Base-by-base conservation (phyloP, 2,888 invertebrate genomes). In the Dastarcus helophoroides region DNA sequence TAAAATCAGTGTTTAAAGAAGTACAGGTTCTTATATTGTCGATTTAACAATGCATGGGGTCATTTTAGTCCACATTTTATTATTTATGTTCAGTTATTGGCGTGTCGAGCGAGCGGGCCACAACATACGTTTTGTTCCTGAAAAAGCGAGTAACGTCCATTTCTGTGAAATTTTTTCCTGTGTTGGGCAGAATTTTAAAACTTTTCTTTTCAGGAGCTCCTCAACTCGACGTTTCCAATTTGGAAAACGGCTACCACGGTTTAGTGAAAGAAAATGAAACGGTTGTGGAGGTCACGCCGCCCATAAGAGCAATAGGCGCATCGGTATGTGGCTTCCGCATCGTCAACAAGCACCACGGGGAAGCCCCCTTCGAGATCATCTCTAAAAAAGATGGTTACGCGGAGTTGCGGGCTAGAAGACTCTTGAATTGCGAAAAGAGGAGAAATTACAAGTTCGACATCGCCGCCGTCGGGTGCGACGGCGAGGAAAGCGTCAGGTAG, bases 391-490 rank as follows among this genome's bases (percentile, higher is more conserved):
- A 80, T 53, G 83, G 82, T 44, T 79, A 81, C 64, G 84, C 89
- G 39, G 86, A 88, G 45, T 67, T 91, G 45, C 72, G 80, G 51
- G 86, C 90, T 41, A 76, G 80, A 41, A 76, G 78, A 47, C 79
- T 78, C 32, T 75, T 95, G 46, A 90, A 93, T 65, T 94, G 90
- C 65, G 91, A 93, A 63, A 90, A 90, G 60, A 70, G 89, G 31
- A 81, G 86, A 53, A 88, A 86, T 63, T 94, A 93, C 72, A 90
- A 88, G 67, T 94, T 95, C 63, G 88, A 90, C 64, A 89, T 94
- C 58, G 83, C 89, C 32, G 93, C 93, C 21, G 79, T 90, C 38
- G 86, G 89, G 42, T 94, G 94, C 62, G 80, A 82, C 54, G 88
- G 85, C 37, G 79, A 79, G 40, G 80, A 82, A 40, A 57, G 60